A percentile compares a stretch with the other conserved stretches of the same genome.
Conservation (phyloP, 2,888 invertebrate species). For the Ormyrus thymus region DNA sequence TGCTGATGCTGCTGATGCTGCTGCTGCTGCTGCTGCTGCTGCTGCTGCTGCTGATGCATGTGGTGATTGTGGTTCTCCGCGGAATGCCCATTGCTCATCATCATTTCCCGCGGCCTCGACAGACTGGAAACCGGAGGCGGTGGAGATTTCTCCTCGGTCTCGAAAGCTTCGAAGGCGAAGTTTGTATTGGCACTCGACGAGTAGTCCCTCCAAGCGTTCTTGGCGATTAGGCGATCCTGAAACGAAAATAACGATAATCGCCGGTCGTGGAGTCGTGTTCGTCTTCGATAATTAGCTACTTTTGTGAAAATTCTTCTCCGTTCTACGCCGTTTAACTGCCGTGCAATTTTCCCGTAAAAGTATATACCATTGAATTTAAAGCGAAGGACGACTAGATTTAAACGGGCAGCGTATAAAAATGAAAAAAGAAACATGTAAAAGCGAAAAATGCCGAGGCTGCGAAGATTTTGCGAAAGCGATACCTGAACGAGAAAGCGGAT, state of each 20-base stretch:
- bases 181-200: constrained; percentile 86
- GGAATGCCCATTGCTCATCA: constrained; percentile 59
- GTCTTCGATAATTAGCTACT: no score
- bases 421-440: constrained; percentile 4
- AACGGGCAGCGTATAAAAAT: no score
- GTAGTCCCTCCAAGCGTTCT: constrained; percentile 93
- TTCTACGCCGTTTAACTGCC: no score
- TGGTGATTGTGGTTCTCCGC: constrained; percentile 56
- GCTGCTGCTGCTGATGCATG: constrained; percentile 44
- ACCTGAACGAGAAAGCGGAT: constrained; percentile 61
- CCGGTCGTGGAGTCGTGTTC: no score
- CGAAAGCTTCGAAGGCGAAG: constrained; percentile 92
- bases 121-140: constrained; percentile 72
- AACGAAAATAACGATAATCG: constrained; percentile 1
- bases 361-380: background rate
- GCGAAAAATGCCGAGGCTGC: constrained; percentile 23
- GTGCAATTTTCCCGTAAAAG: no score
- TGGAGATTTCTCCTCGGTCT: constrained; percentile 84
- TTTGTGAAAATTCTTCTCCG: constrained; percentile 18
- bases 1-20: constrained; percentile 46
- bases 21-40: constrained; percentile 50
- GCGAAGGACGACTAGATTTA: background rate
- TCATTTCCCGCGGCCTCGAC: constrained; percentile 65
- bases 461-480: constrained; percentile 49
- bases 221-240: constrained; percentile 89